Percentiles rank a stretch among this genome's conserved stretches.
These are phyloP conservation scores for Eurois occulta DNA, from an alignment of 2,888 invertebrate species.

Conservation along the genomic window DNA sequence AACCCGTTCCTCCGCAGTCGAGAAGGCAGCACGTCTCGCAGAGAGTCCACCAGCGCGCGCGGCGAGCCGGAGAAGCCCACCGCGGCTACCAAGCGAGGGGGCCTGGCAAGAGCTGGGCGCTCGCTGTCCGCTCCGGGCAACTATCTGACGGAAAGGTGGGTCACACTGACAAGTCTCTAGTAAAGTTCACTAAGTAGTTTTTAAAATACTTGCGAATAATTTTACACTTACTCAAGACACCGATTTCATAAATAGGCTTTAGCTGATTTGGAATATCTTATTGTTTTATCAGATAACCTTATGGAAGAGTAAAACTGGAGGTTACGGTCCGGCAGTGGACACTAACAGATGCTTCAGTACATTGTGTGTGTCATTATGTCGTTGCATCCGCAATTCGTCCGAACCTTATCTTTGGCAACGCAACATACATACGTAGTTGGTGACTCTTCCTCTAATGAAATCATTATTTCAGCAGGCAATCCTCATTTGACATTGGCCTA, in stretches of 20 bases:
- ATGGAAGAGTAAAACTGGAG: background rate
- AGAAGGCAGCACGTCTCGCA: slow-evolving; percentile 82
- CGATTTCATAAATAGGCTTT: background rate
- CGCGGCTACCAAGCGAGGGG: slow-evolving; percentile 64
- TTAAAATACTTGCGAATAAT: background rate
- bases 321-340: background rate
- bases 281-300: background rate
- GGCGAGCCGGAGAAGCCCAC: slow-evolving; percentile 57
- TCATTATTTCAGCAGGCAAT: slow-evolving; percentile 75
- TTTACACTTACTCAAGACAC: background rate
- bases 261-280: background rate
- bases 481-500: slow-evolving; percentile 85
- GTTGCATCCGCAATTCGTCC: background rate
- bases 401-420: background rate
- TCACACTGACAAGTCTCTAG: background rate
- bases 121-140: slow-evolving; percentile 87
- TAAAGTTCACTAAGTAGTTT: background rate
- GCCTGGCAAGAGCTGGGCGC: slow-evolving; percentile 81
- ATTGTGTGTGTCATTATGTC: background rate
- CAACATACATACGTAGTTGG: background rate
- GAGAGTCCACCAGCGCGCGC: slow-evolving; percentile 74
- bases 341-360: background rate
- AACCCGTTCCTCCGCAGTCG: slow-evolving; percentile 88
- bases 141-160: slow-evolving; percentile 84
- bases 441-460: background rate